These are phyloP conservation scores for Trissolcus basalis DNA, from an alignment of 1,140 invertebrate species.

Conservation along the genomic window DNA sequence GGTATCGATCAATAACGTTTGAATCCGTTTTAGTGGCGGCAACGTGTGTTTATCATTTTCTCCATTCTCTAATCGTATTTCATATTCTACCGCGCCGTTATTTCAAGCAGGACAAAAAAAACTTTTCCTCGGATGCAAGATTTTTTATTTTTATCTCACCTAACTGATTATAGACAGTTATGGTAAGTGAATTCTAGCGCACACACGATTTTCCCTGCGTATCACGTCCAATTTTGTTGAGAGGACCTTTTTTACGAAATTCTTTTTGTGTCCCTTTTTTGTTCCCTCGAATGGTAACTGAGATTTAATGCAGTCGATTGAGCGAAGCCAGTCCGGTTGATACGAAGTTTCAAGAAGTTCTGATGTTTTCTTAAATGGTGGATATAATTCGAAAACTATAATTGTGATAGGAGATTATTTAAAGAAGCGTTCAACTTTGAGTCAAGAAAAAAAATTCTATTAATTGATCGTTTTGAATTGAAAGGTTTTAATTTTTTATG, in stretches of 20 bases:
- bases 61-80: neutral
- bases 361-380: neutral
- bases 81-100: neutral
- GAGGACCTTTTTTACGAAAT: neutral
- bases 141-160: conserved; percentile 6
- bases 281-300: neutral
- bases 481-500: no score
- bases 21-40: neutral
- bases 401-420: neutral
- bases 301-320: conserved; percentile 10
- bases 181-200: conserved; percentile 11
- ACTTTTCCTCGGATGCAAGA: neutral
- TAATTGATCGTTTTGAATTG: no score
- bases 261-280: neutral
- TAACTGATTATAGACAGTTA: conserved; percentile 11
- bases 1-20: conserved; percentile 29
- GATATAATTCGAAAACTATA: neutral
- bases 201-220: conserved; percentile 3
- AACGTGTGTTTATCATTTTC: neutral
- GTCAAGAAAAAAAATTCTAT: no score
- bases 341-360: neutral
- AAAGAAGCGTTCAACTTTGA: no score
- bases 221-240: conserved; percentile 12
- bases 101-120: neutral
- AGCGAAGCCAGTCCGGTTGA: neutral